Evolutionary conservation across 2,113 vertebrate genomes (phyloP), one percentile per base, ranked within the genome.

Genomic region (Salvator merianae): DNA sequence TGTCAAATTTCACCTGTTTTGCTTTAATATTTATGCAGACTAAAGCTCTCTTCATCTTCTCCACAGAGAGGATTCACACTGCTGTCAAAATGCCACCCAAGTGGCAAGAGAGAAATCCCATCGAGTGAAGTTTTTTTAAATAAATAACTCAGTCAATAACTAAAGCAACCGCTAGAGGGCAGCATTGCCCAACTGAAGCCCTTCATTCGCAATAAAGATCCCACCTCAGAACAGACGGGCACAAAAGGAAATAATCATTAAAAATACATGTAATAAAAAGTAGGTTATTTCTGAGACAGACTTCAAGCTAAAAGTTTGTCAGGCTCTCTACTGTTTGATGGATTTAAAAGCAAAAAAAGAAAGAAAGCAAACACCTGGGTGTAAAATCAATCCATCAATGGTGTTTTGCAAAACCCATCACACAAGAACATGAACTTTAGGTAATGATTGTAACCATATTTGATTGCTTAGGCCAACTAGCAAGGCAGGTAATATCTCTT

Each of bases 131-230:
- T 24, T 32, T 0, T 1, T 32, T 16, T 32, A 20, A n/a, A 22
- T 36, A 12, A 59, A 24, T 82, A 1, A 50, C 16, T 8, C 1
- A 7, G 0, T 55, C 53, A 32, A 72, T 47, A 76, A 50, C 16
- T 8, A 2, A 7, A 1, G 55, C 53, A 24, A 26, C 72, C 97
- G 90, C 92, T 93, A 93, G 97, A 93, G 94, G 96, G 94, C 96
- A 95, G 90, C 93, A 93, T 83, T 87, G 82, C 75, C 87, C 81
- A 88, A 76, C 77, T 38, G 28, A 94, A 94, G 28, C 50, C 50
- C 28, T 86, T 53, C 86, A 12, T 13, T 30, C 80, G 43, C 28
- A n/a, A 53, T n/a, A 26, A 1, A 8, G 65, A 53, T 65, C 38
- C n/a, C 70, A 34, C 36, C 4, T 53, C 24, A 9, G 81, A 68